Percentiles rank a stretch among this genome's conserved stretches.
Conservation (phyloP, 2,797 vertebrate species). For the Aplochiton taeniatus region DNA sequence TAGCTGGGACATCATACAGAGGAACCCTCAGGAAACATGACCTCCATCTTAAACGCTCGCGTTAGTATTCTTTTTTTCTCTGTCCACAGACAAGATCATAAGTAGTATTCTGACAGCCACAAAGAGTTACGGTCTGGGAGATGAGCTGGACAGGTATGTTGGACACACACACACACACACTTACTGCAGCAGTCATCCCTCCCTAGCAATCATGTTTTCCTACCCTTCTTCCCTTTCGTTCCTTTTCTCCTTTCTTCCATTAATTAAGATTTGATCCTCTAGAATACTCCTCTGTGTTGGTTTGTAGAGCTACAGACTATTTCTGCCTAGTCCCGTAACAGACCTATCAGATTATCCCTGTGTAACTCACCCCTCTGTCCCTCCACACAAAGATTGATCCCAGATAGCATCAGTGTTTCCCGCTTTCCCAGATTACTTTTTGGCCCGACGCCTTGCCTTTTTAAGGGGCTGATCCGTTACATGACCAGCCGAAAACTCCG, state of each 20-base stretch:
- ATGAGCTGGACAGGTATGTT: constrained; percentile 64
- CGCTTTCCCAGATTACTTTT: neutral
- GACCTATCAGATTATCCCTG: neutral
- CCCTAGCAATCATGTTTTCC: neutral
- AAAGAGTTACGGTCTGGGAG: constrained; percentile 56
- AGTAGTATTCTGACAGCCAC: constrained; percentile 57
- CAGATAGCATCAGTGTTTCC: neutral
- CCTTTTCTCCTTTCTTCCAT: too few relatives aligned
- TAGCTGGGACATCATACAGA: constrained; percentile 1
- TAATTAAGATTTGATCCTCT: neutral
- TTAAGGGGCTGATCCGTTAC: constrained; percentile 27
- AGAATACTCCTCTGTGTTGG: too few relatives aligned
- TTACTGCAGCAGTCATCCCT: neutral
- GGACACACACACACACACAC: too few relatives aligned
- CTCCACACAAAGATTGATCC: neutral
- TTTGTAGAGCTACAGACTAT: too few relatives aligned
- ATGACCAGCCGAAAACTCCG: constrained; percentile 2
- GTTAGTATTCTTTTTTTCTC: constrained; percentile 2
- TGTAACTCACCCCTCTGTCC: neutral
- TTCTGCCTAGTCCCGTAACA: neutral
- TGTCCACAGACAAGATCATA: constrained; percentile 62
- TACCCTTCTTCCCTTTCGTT: neutral
- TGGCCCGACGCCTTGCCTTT: constrained; percentile 20
- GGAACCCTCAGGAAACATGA: constrained; percentile 8
- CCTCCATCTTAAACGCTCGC: neutral